Evolutionary conservation across 2,888 invertebrate species (phyloP).

Genomic region (Epirrhoe alternata): DNA sequence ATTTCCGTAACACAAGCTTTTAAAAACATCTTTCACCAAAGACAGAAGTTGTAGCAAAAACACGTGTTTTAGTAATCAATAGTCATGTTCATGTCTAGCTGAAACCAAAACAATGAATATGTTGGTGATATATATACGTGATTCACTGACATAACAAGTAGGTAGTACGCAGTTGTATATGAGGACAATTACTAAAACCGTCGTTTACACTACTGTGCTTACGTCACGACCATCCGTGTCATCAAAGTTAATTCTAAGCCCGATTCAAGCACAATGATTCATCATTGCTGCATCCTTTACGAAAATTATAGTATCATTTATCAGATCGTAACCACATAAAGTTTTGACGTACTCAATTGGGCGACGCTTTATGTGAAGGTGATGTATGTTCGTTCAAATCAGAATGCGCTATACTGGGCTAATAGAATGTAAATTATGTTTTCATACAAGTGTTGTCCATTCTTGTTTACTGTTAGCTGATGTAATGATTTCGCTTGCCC

Average conservation of each 20-base stretch:
- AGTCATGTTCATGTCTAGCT: not conserved
- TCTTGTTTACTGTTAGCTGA: constrained; percentile 43
- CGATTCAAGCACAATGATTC: not conserved
- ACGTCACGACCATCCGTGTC: constrained; percentile 3
- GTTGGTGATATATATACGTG: constrained; percentile 6
- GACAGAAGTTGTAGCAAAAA: not conserved
- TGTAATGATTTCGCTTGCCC: constrained; percentile 40
- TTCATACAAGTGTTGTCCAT: constrained; percentile 41
- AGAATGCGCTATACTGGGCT: constrained; percentile 30
- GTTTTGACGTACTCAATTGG: not conserved
- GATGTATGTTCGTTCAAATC: constrained; percentile 15
- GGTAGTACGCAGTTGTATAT: not conserved
- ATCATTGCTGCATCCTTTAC: not conserved
- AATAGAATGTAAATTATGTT: constrained; percentile 34
- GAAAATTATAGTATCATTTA: not conserved
- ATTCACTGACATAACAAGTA: constrained; percentile 10
- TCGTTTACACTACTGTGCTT: not conserved
- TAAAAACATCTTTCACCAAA: constrained; percentile 1
- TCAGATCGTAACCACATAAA: not conserved
- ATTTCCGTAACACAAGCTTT: constrained; percentile 35
- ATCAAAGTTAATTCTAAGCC: not conserved
- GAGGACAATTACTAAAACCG: constrained; percentile 1
- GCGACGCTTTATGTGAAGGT: not conserved
- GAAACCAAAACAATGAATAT: constrained; percentile 9
- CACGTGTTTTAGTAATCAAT: constrained; percentile 13